Evolutionary conservation across 2,888 invertebrate species (phyloP), one percentile per base, ranked within the genome.

Genomic region (Agrotis exclamationis): DNA sequence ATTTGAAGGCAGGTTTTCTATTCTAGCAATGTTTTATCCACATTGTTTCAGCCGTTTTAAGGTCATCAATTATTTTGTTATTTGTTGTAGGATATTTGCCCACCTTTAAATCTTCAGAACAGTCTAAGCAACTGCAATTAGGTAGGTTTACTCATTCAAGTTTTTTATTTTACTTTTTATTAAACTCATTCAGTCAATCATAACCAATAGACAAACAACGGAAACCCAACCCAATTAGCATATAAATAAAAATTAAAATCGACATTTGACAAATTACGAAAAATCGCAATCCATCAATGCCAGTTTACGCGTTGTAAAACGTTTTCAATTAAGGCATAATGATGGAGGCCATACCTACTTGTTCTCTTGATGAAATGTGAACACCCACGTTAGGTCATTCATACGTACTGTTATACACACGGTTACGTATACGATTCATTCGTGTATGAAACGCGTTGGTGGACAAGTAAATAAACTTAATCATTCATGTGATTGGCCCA

Each of bases 281-380:
- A 39, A 86, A 83, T 85, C 66, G 88, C 87, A 89, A 94, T 94
- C 92, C 88, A 93, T 94, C 93, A 94, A 89, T 87, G 90, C 89
- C 89, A 89, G 74, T 79, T 87, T 79, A 82, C 85, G 86, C 85
- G 89, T 91, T 90, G 89, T 89, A 90, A 90, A 91, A 88, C 89
- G 88, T 91, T 93, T 94, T 93, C 92, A 93, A 94, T 94, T 93
- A 93, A 91, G 90, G 87, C 85, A 83, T 83, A 90, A 91, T 91
- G 87, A 91, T 89, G 89, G 90, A 93, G 91, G 91, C 91, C 2
- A 85, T 85, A 89, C n/a, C n/a, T n/a, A n/a, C 92, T 93, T 91
- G 93, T 93, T 92, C 85, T 76, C 86, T 86, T 88, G 90, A 93
- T 90, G 89, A 90, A 89, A 89, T 90, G 90, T 91, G 88, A 87